Evolutionary conservation across 2,113 vertebrate genomes (phyloP).

Genomic region (Silurus asotus): DNA sequence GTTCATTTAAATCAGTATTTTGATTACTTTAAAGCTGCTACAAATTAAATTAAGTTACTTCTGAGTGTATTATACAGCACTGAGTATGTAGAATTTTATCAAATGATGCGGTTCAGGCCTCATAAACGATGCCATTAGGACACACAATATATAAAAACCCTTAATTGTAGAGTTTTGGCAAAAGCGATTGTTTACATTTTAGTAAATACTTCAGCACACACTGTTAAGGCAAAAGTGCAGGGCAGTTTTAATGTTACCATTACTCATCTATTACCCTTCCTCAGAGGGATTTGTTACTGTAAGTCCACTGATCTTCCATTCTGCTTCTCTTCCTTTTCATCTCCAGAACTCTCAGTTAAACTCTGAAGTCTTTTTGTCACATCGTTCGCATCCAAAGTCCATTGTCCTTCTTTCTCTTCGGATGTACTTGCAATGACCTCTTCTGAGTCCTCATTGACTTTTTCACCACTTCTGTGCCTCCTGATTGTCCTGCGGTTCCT

Average conservation of each 20-base stretch:
- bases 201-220: neutral
- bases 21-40: neutral
- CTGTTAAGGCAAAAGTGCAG: conserved; percentile 15
- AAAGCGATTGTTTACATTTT: neutral
- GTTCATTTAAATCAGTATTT: neutral
- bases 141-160: neutral
- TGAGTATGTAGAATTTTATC: neutral
- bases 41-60: conserved; percentile 21
- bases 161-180: neutral
- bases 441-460: neutral
- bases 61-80: neutral
- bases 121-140: neutral
- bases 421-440: neutral
- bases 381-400: neutral
- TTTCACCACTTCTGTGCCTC: conserved; percentile 43
- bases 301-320: neutral
- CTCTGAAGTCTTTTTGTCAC: neutral
- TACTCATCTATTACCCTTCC: neutral
- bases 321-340: conserved; percentile 38
- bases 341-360: conserved; percentile 35
- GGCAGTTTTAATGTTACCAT: conserved; percentile 5
- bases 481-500: conserved; percentile 61
- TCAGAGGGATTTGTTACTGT: neutral
- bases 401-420: neutral
- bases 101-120: neutral